Evolutionary conservation across 1,140 invertebrate species (phyloP).

Genomic region (Lordiphosa stackelbergi): DNA sequence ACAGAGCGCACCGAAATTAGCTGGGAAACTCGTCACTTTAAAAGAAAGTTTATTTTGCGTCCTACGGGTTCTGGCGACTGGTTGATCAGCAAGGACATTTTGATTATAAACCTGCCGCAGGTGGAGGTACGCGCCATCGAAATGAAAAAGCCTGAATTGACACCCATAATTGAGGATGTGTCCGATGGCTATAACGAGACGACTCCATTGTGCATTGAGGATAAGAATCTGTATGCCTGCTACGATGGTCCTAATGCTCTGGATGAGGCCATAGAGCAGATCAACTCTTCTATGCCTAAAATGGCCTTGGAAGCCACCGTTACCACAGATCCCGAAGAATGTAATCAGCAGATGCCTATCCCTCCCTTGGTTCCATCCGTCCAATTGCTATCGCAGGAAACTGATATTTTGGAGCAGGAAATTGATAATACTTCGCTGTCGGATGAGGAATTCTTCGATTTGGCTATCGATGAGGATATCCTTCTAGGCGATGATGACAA

Average conservation of each 20-base stretch:
- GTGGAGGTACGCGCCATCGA: neutral
- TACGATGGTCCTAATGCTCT: neutral
- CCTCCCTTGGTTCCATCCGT: neutral
- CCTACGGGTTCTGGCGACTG: neutral
- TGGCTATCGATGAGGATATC: conserved; percentile 37
- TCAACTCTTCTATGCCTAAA: conserved; percentile 12
- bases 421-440: conserved; percentile 5
- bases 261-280: conserved; percentile 8
- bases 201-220: neutral
- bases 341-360: neutral
- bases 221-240: neutral
- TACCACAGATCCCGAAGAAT: neutral
- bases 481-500: conserved; percentile 12
- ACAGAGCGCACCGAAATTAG: neutral
- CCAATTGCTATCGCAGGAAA: neutral
- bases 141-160: too few relatives aligned
- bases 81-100: conserved; percentile 34
- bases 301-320: conserved; percentile 3
- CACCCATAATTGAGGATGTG: too few relatives aligned
- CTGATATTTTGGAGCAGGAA: too few relatives aligned
- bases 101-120: conserved; percentile 1
- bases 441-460: conserved; percentile 23
- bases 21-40: conserved; percentile 7
- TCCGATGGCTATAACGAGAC: too few relatives aligned
- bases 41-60: conserved; percentile 26